phyloP scores from a whole-genome alignment of 1,140 invertebrate genomes.

The Colletes gigas region DNA sequence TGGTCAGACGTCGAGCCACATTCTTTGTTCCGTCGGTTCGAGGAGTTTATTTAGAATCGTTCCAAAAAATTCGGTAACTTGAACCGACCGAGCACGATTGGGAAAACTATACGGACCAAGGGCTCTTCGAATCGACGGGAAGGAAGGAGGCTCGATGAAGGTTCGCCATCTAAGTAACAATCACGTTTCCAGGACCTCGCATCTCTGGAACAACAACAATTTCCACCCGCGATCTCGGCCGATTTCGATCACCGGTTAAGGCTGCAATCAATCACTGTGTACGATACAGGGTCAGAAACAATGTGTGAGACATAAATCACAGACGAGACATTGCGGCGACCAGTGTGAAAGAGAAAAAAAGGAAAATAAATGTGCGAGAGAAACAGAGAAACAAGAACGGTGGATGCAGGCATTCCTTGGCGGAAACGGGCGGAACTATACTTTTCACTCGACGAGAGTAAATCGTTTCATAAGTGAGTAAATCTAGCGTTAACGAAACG shows the following conservation, averaged over 20 bases:
- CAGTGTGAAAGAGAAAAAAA: constrained; percentile 30
- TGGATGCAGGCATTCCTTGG: constrained; percentile 26
- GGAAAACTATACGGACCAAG: no score
- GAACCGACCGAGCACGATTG: not conserved
- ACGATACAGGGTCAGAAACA: constrained; percentile 6
- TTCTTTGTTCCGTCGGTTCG: constrained; percentile 5
- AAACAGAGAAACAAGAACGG: constrained; percentile 6
- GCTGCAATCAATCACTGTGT: constrained; percentile 5
- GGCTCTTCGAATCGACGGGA: not conserved
- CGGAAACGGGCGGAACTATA: not conserved
- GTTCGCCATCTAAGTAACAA: constrained; percentile 62
- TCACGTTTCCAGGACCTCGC: constrained; percentile 65
- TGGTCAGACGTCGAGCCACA: not conserved
- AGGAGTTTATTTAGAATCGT: not conserved
- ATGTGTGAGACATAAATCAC: constrained; percentile 32
- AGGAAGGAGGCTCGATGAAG: constrained; percentile 11
- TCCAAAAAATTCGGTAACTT: not conserved
- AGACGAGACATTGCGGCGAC: constrained; percentile 11
- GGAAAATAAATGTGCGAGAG: constrained; percentile 3
- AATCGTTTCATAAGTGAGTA: no score
- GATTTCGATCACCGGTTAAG: constrained; percentile 5
- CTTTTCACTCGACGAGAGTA: not conserved
- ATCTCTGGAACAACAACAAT: constrained; percentile 26
- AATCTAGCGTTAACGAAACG: no score
- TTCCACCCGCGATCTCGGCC: not conserved